These are phyloP conservation scores for Cotesia glomerata DNA, from an alignment of 1,140 invertebrate genomes.

Conservation along the genomic window DNA sequence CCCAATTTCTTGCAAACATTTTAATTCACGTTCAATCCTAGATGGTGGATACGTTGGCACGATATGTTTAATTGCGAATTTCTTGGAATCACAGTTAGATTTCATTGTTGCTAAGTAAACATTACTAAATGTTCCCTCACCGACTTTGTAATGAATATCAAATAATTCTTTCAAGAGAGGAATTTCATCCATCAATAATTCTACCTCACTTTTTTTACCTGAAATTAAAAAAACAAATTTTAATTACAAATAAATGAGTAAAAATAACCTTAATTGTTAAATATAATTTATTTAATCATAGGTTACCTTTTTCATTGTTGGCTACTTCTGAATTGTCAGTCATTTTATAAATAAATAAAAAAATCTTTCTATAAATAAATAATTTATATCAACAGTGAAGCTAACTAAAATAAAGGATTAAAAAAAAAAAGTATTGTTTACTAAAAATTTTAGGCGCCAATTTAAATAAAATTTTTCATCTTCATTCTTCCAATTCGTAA, in stretches of 20 bases:
- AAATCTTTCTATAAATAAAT: no score
- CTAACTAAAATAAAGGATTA: no score
- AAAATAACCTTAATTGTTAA: neutral
- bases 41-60: constrained; percentile 82
- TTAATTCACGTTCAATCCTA: constrained; percentile 77
- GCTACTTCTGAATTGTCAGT: no score
- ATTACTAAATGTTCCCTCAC: constrained; percentile 83
- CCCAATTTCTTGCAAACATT: constrained; percentile 82
- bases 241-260: neutral
- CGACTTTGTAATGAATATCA: constrained; percentile 73
- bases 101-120: constrained; percentile 78
- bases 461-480: no score
- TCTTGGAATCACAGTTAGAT: constrained; percentile 60
- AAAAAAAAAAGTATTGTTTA: no score
- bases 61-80: constrained; percentile 83
- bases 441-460: no score
- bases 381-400: no score
- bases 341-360: no score
- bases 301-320: no score
- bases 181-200: constrained; percentile 47
- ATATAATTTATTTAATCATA: no score
- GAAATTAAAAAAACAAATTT: constrained; percentile 5
- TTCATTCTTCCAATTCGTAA: no score
- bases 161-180: constrained; percentile 72
- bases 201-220: constrained; percentile 34